Base-by-base conservation (phyloP, 2,113 vertebrate genomes). In the Melozone crissalis region DNA sequence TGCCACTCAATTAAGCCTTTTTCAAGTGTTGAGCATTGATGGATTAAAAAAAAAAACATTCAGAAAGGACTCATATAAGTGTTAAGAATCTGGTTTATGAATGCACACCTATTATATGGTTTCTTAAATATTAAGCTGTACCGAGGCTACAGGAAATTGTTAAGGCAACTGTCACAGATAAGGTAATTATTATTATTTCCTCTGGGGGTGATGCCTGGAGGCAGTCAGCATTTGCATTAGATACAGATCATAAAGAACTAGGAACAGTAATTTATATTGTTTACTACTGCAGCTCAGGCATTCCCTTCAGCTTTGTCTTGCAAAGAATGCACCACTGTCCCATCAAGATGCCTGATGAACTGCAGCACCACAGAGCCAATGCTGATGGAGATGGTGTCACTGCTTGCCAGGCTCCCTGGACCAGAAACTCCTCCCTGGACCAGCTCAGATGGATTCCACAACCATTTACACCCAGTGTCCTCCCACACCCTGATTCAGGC, bases 191-290 rank as follows among this genome's bases (percentile, higher is more conserved):
- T 87, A 58, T 74, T 84, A 44, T 87, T 90, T 87, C 82, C 82
- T 85, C 62, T 68, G 28, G 15, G 37, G 18, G 20, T 79, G 71
- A 80, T 72, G 74, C 54, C 81, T 87, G 72, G 85, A 87, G 77
- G 77, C 87, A 91, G 84, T 39, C 84, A 84, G n/a, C 23, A 87
- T 93, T 94, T 94, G 58, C 62, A 89, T 92, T 82, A 92, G 73
- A 90, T 73, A 84, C 7, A 87, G 76, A 87, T 91, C 65, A 72
- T 31, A 74, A 84, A 78, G 57, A 87, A 24, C 74, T 33, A 44
- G 0, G 0, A 49, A 59, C 7, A 33, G 33, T 59, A 72, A 84
- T 85, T 92, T 75, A 68, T 5, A 51, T 26, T 80, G 57, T 87
- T 93, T 87, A 68, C 1, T 2, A 9, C 26, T 74, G 43, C 33